These are phyloP conservation scores for Polypterus senegalus DNA, from an alignment of 2,113 vertebrate genomes.

Conservation along the genomic window DNA sequence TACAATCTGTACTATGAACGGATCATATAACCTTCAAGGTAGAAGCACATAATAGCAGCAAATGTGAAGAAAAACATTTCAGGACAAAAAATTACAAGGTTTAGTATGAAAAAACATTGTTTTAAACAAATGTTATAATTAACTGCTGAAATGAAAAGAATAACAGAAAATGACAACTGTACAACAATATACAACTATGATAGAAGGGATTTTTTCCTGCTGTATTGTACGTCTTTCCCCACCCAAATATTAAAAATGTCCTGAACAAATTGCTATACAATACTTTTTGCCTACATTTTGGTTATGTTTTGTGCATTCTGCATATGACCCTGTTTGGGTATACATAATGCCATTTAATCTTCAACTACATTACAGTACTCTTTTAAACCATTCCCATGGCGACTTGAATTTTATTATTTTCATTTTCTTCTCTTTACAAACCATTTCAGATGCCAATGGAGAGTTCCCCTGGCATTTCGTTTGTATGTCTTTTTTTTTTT, in stretches of 20 bases:
- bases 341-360: conserved; percentile 44
- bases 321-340: conserved; percentile 56
- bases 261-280: conserved; percentile 88
- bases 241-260: conserved; percentile 47
- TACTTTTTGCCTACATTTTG: conserved; percentile 73
- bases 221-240: too few species aligned
- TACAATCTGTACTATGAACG: conserved; percentile 76
- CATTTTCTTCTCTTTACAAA: conserved; percentile 45
- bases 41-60: conserved; percentile 91
- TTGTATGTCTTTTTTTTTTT: conserved; percentile 22
- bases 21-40: conserved; percentile 72
- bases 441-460: conserved; percentile 22
- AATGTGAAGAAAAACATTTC: conserved; percentile 64
- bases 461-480: conserved; percentile 8
- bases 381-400: conserved; percentile 31
- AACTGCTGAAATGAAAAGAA: conserved; percentile 71
- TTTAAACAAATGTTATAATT: conserved; percentile 82
- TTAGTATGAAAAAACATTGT: conserved; percentile 63
- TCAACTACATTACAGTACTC: conserved; percentile 41
- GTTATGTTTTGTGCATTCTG: conserved; percentile 73
- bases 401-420: conserved; percentile 19
- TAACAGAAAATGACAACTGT: conserved; percentile 79
- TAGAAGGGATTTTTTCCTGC: conserved; percentile 68
- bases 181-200: conserved; percentile 89
- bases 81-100: conserved; percentile 69